phyloP scores from a whole-genome alignment of 2,888 invertebrate genomes.

The Chaetogeoica ovagalla region DNA sequence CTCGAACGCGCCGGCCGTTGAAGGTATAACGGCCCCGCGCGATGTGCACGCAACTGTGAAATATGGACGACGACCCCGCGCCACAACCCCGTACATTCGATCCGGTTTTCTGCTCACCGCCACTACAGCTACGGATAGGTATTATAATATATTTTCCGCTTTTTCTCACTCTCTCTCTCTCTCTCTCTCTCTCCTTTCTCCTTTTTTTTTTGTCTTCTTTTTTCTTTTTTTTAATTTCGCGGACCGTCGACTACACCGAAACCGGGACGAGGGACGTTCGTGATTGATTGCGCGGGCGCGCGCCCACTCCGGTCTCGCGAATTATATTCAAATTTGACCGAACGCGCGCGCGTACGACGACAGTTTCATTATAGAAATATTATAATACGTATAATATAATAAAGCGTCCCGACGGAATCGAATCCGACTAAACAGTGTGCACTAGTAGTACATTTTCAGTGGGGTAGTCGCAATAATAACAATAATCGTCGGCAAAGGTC shows the following conservation, averaged over 20 bases:
- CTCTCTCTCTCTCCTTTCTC: constrained; percentile 7
- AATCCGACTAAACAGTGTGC: not conserved
- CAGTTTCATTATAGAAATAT: constrained; percentile 43
- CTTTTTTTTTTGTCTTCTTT: not conserved
- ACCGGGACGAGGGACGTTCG: constrained; percentile 5
- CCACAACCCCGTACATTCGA: constrained; percentile 30
- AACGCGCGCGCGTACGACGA: constrained; percentile 19
- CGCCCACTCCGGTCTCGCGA: constrained; percentile 25
- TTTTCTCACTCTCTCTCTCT: constrained; percentile 31
- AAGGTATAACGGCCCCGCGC: not conserved
- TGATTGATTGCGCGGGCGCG: constrained; percentile 42
- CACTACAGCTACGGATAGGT: constrained; percentile 25
- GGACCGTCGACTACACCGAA: constrained; percentile 55
- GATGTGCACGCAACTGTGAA: constrained; percentile 52
- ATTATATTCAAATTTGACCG: constrained; percentile 52
- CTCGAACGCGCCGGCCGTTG: not conserved
- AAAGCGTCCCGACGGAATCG: not conserved
- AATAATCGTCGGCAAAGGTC: constrained; percentile 19
- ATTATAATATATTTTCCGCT: constrained; percentile 27
- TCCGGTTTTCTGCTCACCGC: constrained; percentile 41
- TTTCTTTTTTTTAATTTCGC: constrained; percentile 55
- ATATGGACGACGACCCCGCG: constrained; percentile 42
- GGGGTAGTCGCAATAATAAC: constrained; percentile 28
- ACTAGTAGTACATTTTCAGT: not conserved
- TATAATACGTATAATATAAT: too few species aligned